Evolutionary conservation across 2,113 vertebrate genomes (phyloP).

Genomic region (Aplodontia rufa): DNA sequence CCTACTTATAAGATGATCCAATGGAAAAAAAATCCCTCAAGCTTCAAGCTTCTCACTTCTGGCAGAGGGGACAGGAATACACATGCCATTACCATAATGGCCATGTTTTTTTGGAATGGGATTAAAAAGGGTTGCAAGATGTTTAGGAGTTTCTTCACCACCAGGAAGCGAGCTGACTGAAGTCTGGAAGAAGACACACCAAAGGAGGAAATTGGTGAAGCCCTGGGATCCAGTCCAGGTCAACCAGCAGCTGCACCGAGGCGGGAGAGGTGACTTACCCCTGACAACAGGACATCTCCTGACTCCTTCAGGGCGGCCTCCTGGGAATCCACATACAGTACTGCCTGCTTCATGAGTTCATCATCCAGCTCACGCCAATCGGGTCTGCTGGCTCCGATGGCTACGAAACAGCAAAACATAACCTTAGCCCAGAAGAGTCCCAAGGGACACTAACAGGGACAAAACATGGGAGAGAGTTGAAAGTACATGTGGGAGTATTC

Average conservation of each 20-base stretch:
- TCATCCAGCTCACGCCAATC: slow-evolving; percentile 96
- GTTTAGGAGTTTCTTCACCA: background rate
- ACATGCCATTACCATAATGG: background rate
- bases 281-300: slow-evolving; percentile 93
- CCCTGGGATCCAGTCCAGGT: background rate
- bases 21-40: too few relatives aligned
- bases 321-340: slow-evolving; percentile 93
- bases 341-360: slow-evolving; percentile 88
- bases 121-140: background rate
- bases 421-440: background rate
- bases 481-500: background rate
- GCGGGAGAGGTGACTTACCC: slow-evolving; percentile 82
- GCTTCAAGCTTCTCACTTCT: background rate
- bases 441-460: background rate
- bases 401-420: slow-evolving; percentile 79
- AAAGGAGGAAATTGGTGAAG: background rate
- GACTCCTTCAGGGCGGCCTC: slow-evolving; percentile 92
- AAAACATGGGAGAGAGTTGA: background rate
- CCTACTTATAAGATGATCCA: background rate
- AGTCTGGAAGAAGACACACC: background rate
- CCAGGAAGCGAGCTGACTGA: background rate
- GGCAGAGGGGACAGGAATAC: background rate
- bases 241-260: background rate
- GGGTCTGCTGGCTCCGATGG: slow-evolving; percentile 94
- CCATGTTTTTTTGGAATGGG: background rate